phyloP scores from a whole-genome alignment of 1,140 invertebrate species.

The Orius insidiosus region DNA sequence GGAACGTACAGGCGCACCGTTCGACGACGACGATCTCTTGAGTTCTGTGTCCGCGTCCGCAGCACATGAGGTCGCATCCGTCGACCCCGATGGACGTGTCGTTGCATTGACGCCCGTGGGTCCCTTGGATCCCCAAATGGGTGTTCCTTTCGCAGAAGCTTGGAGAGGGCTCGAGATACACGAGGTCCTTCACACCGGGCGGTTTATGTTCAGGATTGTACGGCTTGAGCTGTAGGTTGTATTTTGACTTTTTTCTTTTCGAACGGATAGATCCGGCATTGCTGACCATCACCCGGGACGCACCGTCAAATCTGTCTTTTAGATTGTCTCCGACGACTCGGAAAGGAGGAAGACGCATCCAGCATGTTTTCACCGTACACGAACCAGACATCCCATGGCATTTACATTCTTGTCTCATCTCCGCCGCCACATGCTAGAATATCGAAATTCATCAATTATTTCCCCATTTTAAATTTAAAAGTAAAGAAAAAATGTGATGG shows the following conservation, averaged over 20 bases:
- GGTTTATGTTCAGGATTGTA: constrained; percentile 80
- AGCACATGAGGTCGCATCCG: constrained; percentile 93
- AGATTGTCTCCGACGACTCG: constrained; percentile 72
- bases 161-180: constrained; percentile 82
- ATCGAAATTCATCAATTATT: not conserved
- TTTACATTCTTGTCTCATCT: constrained; percentile 85
- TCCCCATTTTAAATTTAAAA: not conserved
- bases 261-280: constrained; percentile 45
- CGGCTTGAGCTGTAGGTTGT: constrained; percentile 71
- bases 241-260: constrained; percentile 39
- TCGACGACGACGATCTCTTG: constrained; percentile 68
- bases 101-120: constrained; percentile 76
- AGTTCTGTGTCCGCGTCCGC: constrained; percentile 77
- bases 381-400: constrained; percentile 87
- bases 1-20: constrained; percentile 84
- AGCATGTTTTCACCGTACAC: constrained; percentile 80
- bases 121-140: constrained; percentile 65
- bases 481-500: too few species aligned
- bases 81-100: constrained; percentile 83
- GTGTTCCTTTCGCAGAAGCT: constrained; percentile 80
- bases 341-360: constrained; percentile 76
- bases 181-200: constrained; percentile 71
- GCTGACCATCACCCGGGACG: constrained; percentile 64
- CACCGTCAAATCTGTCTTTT: constrained; percentile 83
- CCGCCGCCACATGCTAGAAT: constrained; percentile 84